phyloP scores from a whole-genome alignment of 2,797 vertebrate genomes.

The Malurus splendens region DNA sequence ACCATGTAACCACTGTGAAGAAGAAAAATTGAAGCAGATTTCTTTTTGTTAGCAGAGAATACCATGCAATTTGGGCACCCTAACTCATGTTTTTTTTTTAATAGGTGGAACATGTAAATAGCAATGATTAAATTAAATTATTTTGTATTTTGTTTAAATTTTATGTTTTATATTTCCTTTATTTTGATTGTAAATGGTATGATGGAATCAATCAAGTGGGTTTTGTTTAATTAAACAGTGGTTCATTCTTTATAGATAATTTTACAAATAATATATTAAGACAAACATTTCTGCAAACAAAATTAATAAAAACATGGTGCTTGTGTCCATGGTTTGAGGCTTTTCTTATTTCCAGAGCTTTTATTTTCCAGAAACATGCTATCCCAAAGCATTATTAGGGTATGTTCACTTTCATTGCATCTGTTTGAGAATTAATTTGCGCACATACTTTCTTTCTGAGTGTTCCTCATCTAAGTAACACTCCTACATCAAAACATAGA shows the following conservation, averaged over 20 bases:
- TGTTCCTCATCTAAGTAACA: not conserved
- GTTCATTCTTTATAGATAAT: not conserved
- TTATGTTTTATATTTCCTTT: not conserved
- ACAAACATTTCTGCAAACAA: not conserved
- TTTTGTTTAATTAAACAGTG: not conserved
- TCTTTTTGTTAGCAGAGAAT: not conserved
- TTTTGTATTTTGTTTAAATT: not conserved
- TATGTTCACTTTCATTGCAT: not conserved
- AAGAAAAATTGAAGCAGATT: not conserved
- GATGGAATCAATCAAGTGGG: not conserved
- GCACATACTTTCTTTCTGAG: not conserved
- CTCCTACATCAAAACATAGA: not conserved
- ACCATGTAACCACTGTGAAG: not conserved
- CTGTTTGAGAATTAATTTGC: not conserved
- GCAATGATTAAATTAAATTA: not conserved
- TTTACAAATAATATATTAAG: not conserved
- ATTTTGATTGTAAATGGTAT: not conserved
- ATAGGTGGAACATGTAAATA: not conserved
- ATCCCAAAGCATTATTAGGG: not conserved
- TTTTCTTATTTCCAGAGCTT: not conserved
- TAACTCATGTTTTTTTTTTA: not conserved
- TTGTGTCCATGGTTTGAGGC: not conserved
- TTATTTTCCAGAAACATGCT: not conserved
- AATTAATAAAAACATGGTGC: not conserved
- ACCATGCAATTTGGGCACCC: not conserved